Evolutionary conservation across 2,888 invertebrate species (phyloP).

Genomic region (Branchinecta sandiegonensis): DNA sequence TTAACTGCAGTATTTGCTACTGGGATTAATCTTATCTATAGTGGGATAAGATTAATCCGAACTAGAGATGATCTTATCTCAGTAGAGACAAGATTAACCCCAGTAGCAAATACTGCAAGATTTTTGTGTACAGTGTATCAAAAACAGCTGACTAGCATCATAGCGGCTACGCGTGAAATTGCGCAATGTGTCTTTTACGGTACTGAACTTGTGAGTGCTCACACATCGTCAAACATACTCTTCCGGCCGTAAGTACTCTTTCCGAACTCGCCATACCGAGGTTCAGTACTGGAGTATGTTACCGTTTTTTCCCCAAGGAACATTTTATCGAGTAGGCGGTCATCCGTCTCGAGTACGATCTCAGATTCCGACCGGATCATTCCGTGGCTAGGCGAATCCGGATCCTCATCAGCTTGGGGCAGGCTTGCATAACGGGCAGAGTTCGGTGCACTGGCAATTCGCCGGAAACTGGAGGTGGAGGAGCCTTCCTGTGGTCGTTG

Average conservation of each 20-base stretch:
- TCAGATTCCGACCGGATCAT: conserved; percentile 1
- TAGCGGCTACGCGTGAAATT: too few relatives aligned
- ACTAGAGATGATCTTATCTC: too few relatives aligned
- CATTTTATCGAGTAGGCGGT: conserved; percentile 2
- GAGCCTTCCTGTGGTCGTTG: conserved; percentile 27
- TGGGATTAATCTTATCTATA: too few relatives aligned
- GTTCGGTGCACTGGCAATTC: not conserved
- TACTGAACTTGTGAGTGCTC: not conserved
- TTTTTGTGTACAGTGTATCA: too few relatives aligned
- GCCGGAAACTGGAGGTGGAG: not conserved
- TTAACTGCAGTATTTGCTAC: too few relatives aligned
- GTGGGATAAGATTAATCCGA: too few relatives aligned
- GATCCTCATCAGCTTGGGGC: not conserved
- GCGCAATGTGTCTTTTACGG: too few relatives aligned
- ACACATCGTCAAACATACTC: conserved; percentile 6
- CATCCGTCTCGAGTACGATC: not conserved
- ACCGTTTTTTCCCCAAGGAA: not conserved
- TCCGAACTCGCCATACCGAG: too few relatives aligned
- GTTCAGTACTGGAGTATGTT: conserved; percentile 10
- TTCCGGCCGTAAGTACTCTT: too few relatives aligned
- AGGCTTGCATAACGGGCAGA: not conserved
- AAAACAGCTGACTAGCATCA: too few relatives aligned
- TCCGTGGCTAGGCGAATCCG: not conserved
- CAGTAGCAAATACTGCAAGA: too few relatives aligned
- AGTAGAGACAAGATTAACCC: too few relatives aligned